These are phyloP conservation scores for Podargus strigoides DNA, from an alignment of 2,797 vertebrate species.

Conservation along the genomic window DNA sequence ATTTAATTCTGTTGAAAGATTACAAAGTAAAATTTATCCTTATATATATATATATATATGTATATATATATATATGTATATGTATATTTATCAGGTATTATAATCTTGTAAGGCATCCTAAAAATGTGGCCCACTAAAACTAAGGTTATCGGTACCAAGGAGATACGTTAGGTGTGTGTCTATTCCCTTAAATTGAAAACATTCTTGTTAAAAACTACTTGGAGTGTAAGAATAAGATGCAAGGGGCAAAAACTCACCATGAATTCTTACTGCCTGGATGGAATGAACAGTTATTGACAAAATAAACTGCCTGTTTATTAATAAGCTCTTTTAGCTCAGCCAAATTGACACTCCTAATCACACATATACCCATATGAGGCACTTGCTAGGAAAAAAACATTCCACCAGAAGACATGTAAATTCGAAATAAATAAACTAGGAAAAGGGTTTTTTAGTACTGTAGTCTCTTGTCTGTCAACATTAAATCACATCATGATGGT, in stretches of 20 bases:
- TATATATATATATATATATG: not conserved
- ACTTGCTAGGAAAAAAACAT: not conserved
- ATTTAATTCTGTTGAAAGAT: not conserved
- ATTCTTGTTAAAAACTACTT: not conserved
- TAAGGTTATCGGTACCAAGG: not conserved
- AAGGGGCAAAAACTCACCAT: not conserved
- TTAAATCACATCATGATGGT: not conserved
- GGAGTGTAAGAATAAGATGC: not conserved
- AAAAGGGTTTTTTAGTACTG: not conserved
- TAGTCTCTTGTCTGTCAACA: not conserved
- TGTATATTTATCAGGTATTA: not conserved
- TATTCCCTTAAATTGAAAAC: not conserved
- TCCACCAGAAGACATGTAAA: not conserved
- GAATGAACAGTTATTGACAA: not conserved
- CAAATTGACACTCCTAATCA: not conserved
- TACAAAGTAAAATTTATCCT: not conserved
- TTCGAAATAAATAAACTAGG: not conserved
- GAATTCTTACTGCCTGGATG: not conserved
- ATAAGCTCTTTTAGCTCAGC: not conserved
- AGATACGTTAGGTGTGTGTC: not conserved
- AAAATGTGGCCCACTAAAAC: not conserved
- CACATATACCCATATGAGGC: not conserved
- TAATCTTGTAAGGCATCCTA: not conserved
- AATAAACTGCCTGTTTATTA: not conserved
- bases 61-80: not conserved